Conservation (phyloP, 2,797 vertebrate genomes). For the Bradypodion pumilum region DNA sequence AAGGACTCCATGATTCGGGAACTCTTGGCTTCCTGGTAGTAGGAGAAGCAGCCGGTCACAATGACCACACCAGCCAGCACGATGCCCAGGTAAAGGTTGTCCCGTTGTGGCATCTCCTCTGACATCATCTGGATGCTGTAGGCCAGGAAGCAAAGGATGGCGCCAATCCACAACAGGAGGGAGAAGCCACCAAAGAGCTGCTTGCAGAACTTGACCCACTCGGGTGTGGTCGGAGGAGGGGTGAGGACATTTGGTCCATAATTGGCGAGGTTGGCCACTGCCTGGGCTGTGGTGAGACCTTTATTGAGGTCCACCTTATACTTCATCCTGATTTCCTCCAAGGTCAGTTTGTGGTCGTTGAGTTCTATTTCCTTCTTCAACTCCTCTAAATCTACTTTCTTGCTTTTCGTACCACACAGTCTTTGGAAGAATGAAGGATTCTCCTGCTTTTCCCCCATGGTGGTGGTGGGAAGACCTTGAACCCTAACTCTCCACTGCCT, state of each 20-base stretch:
- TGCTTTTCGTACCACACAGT: rapidly evolving
- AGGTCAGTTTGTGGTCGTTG: background rate
- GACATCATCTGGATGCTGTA: background rate
- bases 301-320: background rate
- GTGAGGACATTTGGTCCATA: background rate
- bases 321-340: background rate
- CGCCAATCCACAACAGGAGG: background rate
- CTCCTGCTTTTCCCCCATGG: background rate
- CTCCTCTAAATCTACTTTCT: background rate
- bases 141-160: constrained; percentile 6
- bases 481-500: too few relatives aligned
- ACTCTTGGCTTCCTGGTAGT: constrained; percentile 28
- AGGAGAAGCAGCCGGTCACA: constrained; percentile 1
- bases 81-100: background rate
- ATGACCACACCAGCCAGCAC: background rate
- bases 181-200: constrained; percentile 20
- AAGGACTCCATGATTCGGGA: constrained; percentile 28
- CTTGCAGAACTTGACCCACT: constrained; percentile 22
- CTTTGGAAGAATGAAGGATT: background rate
- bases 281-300: background rate
- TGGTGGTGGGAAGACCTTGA: too few relatives aligned
- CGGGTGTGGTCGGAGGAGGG: background rate
- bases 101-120: rapidly evolving
- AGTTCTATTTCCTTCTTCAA: constrained; percentile 6
- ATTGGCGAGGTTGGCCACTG: background rate